Evolutionary conservation across 2,888 invertebrate species (phyloP), one percentile per base, ranked within the genome.

Genomic region (Lasioglossum lativentre): DNA sequence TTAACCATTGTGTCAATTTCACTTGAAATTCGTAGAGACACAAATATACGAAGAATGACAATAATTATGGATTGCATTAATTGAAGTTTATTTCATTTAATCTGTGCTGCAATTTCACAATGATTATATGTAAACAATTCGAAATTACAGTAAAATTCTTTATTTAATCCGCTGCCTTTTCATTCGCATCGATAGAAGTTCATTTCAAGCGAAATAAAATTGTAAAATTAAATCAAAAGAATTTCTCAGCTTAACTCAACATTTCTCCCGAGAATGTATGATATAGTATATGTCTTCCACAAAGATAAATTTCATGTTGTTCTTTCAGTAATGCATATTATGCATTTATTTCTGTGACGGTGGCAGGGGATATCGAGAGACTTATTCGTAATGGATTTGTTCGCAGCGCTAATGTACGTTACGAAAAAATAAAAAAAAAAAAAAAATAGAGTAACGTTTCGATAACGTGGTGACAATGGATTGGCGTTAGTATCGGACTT

Each of bases 321-420:
- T 30, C 30, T 2, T 16, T 16, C 30, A 2, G 14, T 63, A 30
- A 63, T 30, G 63, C 30, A 16, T 63, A 30, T 63, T 30, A 63
- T 30, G 63, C 30, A 63, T 63, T 63, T 63, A 63, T 63, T 63
- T 63, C 30, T 16, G 5, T 42, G 38, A 40, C n/a, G 34, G 52
- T 42, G 52, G 27, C 59, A 30, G 40, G 16, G 47, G n/a, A 79
- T 52, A 76, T 47, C 70, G 84, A 70, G 70, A 74, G 79, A 80
- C 59, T 47, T 73, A 70, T 71, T 85, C 66, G 74, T 68, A 75
- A 83, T 83, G 83, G 72, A 83, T 85, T 83, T 78, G 72, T 75
- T 56, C 56, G 56, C 56, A 30, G 12, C 40, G 74, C 19, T 83
- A 83, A 83, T 83, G 75, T n/a, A 56, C 40, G 78, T 19, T 66